Evolutionary conservation across 1,140 invertebrate genomes (phyloP), one percentile per base, ranked within the genome.

Genomic region (Potamilus streckersoni): DNA sequence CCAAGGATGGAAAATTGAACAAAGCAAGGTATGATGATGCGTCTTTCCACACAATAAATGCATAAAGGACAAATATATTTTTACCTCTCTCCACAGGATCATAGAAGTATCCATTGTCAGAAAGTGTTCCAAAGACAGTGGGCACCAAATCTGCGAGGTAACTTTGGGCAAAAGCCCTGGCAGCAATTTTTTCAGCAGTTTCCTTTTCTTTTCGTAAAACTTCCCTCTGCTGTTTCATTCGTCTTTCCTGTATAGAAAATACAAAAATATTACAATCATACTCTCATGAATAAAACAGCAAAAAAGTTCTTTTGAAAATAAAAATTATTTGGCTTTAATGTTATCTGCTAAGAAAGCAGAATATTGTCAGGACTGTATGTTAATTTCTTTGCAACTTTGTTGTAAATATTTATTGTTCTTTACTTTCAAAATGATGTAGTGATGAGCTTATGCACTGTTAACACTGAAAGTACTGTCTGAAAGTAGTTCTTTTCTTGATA

Each of bases 91-190:
- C 93, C 72, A 94, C 92, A 65, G 93, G 92, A 84, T 95, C 94
- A 82, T 93, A 89, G 77, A 95, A 92, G 87, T 94, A 94, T 2
- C 95, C 94, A 84, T 94, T 93, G 82, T 94, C 93, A 79, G 93
- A 93, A 55, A 97, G 91, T 59, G 93, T 94, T 81, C 95, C 94
- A 71, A 96, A 92, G 62, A 96, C 95, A 55, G 93, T 92, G 20
- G 96, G 96, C 82, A 97, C 92, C 82, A 97, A 91, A 85, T 96
- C 94, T 23, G 93, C 93, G 81, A 97, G 93, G 88, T 96, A 95
- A 71, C 94, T 95, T 76, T 95, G 94, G 78, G 96, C 92, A 74
- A 97, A 92, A 67, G 94, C 93, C 20, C 94, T 92, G 1, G 95
- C 95, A 3, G 95, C 95, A 59, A 96, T 93, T 63, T 95, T 92